A percentile compares a stretch with the other conserved stretches of the same genome.
Conservation (phyloP, 2,888 invertebrate species). For the Cylindroiulus punctatus region DNA sequence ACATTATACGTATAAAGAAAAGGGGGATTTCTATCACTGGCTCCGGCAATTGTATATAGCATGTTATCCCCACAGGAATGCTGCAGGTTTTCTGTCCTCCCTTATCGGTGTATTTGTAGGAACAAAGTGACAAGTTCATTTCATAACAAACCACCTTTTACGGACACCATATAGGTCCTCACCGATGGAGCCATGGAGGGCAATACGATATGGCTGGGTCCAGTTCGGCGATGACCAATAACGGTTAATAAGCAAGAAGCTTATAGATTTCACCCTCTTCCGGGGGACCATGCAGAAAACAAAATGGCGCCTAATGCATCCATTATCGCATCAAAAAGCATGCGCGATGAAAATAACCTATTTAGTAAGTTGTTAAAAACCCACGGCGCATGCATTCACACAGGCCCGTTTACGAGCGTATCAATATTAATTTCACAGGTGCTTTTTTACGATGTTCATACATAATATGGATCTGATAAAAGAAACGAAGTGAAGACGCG, state of each 20-base stretch:
- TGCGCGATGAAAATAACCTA: constrained; percentile 21
- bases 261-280: neutral
- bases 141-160: constrained; percentile 13
- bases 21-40: too few species aligned
- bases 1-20: too few species aligned
- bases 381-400: neutral
- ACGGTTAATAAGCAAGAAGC: neutral
- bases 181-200: neutral
- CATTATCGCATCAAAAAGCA: constrained; percentile 43
- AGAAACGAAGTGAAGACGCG: neutral
- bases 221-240: neutral
- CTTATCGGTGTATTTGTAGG: neutral
- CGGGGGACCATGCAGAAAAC: neutral
- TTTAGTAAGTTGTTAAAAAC: constrained; percentile 45
- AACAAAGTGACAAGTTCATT: constrained; percentile 43
- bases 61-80: constrained; percentile 12
- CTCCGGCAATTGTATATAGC: too few species aligned
- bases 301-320: constrained; percentile 38
- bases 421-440: constrained; percentile 45
- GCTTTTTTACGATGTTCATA: constrained; percentile 25
- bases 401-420: constrained; percentile 13
- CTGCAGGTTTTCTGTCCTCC: neutral
- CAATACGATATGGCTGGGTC: neutral
- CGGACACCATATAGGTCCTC: neutral
- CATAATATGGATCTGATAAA: constrained; percentile 39